Percentiles rank a stretch among this genome's conserved stretches.
Conservation (phyloP, 2,113 vertebrate genomes). For the Psittacula cyanocephala region DNA sequence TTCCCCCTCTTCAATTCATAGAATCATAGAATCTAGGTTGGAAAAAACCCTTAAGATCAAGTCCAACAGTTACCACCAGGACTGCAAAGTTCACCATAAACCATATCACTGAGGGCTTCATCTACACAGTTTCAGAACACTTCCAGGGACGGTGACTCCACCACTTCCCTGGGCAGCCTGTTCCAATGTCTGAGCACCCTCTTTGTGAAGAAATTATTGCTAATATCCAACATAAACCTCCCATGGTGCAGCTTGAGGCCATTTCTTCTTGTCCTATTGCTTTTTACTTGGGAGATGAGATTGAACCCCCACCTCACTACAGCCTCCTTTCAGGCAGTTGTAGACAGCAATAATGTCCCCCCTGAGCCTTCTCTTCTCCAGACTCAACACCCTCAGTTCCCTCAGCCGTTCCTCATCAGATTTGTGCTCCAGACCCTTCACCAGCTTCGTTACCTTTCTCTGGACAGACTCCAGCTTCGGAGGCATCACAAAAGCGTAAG, state of each 20-base stretch:
- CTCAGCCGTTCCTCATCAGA: not conserved
- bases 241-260: not conserved
- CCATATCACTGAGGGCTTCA: not conserved
- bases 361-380: not conserved
- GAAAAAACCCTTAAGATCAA: not conserved
- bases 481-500: not conserved
- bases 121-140: not conserved
- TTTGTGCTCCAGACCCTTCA: not conserved
- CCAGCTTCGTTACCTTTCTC: not conserved
- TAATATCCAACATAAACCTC: not conserved
- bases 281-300: not conserved
- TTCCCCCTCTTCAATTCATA: not conserved
- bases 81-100: not conserved
- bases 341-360: not conserved
- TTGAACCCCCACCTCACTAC: not conserved
- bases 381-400: not conserved
- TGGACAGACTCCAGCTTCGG: not conserved
- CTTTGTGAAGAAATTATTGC: not conserved
- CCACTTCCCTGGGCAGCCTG: not conserved
- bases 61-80: not conserved
- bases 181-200: not conserved
- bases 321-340: not conserved
- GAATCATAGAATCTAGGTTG: not conserved
- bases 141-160: not conserved
- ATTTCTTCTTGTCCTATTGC: not conserved